Evolutionary conservation across 2,888 invertebrate genomes (phyloP), one percentile per base, ranked within the genome.

Genomic region (Mechanitis mazaeus): DNA sequence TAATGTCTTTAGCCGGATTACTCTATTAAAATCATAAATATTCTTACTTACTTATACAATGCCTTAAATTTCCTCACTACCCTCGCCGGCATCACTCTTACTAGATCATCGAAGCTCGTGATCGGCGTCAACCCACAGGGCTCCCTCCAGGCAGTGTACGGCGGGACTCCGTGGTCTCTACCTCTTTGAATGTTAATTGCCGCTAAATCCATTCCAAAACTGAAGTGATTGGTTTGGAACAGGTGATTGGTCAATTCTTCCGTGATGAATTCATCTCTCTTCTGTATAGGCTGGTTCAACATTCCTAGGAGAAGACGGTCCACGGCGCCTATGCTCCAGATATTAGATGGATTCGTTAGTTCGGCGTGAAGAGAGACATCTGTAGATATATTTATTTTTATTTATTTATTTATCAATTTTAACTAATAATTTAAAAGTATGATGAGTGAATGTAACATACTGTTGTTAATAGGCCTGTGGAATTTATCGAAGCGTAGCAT

Each of bases 101-200:
- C 91, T 45, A 96, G 85, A 72, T 96, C 95, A 7, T 92, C 91
- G 92, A 96, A 96, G 50, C 84, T 89, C 20, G 84, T 85, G 28
- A 96, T 91, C 1, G 91, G 83, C 0, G 93, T 91, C 1, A 96
- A 79, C 0, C 95, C 95, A 75, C 96, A 96, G 0, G 95, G 95
- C 66, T 93, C 92, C 45, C 96, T 91, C 95, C 95, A 97, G 0
- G 92, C 80, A 0, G 94, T 94, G 76, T 96, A 97, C 0, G 95
- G 91, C 0, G 96, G 94, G 0, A 97, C 90, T 0, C 97, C 97
- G 76, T 97, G 97, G 78, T 97, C 97, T 42, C 97, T 91, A 0
- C 96, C 97, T 57, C 89, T 80, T 79, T 97, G 97, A 46, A 97
- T 95, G 73, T 97, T 97, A 59, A 97, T 94, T 0, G 97, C 95